Conservation (phyloP, 2,888 invertebrate species). For the Charanyca ferruginea region DNA sequence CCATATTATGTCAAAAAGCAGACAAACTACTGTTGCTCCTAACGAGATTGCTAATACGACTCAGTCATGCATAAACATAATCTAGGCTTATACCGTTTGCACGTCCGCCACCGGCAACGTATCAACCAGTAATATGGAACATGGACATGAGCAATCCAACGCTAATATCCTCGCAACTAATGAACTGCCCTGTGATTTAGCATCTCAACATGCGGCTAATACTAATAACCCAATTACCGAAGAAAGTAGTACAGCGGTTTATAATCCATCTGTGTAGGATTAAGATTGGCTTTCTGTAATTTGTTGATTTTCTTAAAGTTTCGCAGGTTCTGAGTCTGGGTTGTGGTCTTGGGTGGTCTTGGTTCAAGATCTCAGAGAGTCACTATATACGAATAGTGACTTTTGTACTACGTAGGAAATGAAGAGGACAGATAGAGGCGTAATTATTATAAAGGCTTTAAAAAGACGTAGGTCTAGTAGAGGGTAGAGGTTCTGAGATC, state of each 20-base stretch:
- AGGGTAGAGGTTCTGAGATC: too few species aligned
- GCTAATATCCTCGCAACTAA: conserved; percentile 46
- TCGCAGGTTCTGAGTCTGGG: not conserved
- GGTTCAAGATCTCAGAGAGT: not conserved
- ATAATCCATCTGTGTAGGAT: conserved; percentile 17
- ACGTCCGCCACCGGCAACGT: conserved; percentile 7
- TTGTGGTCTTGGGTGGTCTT: not conserved
- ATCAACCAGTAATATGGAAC: conserved; percentile 27
- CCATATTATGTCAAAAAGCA: not conserved
- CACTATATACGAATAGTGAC: too few species aligned
- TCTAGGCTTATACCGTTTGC: conserved; percentile 11
- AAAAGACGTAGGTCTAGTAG: too few species aligned
- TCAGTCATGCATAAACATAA: not conserved
- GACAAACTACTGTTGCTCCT: not conserved
- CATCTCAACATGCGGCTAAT: conserved; percentile 33
- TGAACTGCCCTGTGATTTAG: conserved; percentile 48
- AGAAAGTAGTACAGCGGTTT: conserved; percentile 49
- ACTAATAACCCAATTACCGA: conserved; percentile 53
- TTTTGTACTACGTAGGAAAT: too few species aligned
- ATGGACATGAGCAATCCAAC: conserved; percentile 34
- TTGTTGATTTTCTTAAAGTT: not conserved
- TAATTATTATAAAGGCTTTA: too few species aligned
- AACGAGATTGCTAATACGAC: conserved; percentile 16
- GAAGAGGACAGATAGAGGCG: too few species aligned
- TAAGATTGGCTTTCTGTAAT: conserved; percentile 35